Conservation (phyloP, 2,888 invertebrate species). For the Taenaris catops region DNA sequence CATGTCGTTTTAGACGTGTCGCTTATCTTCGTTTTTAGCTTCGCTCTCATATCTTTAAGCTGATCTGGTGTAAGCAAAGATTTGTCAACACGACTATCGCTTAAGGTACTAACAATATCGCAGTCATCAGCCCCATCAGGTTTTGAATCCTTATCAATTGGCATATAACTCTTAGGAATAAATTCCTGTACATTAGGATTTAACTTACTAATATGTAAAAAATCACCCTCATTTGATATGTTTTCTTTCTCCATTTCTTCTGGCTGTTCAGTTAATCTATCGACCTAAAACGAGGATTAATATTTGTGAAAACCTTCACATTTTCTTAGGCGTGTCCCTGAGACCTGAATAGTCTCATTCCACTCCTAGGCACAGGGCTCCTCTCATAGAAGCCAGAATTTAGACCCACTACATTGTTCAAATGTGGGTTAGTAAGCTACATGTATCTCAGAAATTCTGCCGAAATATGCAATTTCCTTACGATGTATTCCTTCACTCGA, state of each 20-base stretch:
- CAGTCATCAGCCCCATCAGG: conserved; percentile 16
- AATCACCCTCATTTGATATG: background rate
- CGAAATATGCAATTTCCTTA: too few species aligned
- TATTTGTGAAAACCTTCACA: too few species aligned
- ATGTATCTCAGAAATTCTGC: too few species aligned
- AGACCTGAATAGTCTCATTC: too few species aligned
- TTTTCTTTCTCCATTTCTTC: conserved; percentile 11
- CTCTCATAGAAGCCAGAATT: too few species aligned
- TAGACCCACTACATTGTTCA: too few species aligned
- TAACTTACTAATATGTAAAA: conserved; percentile 36
- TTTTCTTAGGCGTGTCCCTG: too few species aligned
- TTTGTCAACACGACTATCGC: conserved; percentile 14
- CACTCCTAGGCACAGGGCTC: too few species aligned
- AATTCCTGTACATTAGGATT: conserved; percentile 50
- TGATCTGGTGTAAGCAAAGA: conserved; percentile 14
- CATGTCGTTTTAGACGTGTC: conserved; percentile 31
- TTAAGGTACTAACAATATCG: conserved; percentile 13
- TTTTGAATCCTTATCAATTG: background rate
- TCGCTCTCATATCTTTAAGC: conserved; percentile 27
- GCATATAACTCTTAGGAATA: conserved; percentile 29
- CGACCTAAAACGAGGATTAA: conserved; percentile 2
- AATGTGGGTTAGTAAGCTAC: too few species aligned
- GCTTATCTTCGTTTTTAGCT: conserved; percentile 40
- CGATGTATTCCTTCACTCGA: too few species aligned
- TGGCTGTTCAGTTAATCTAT: background rate